Evolutionary conservation across 1,140 invertebrate species (phyloP).

Genomic region (Scaptomyza pallida): DNA sequence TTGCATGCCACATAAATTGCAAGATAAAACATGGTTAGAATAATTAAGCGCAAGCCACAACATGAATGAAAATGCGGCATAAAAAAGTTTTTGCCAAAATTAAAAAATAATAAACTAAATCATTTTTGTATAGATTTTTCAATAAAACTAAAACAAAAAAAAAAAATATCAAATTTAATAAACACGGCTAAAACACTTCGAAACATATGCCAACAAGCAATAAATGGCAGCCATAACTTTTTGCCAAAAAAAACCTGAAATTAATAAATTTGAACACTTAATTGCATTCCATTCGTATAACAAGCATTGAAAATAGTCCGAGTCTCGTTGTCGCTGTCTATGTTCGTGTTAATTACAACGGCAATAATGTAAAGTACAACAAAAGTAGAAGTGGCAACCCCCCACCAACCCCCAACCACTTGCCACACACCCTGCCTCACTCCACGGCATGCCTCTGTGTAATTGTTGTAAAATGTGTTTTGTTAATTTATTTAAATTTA

Average conservation of each 20-base stretch:
- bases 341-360: conserved; percentile 68
- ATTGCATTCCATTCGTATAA: conserved; percentile 52
- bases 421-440: background rate
- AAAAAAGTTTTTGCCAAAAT: no score
- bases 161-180: conserved; percentile 2
- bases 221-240: conserved; percentile 35
- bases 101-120: background rate
- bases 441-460: conserved; percentile 30
- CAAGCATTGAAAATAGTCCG: conserved; percentile 13
- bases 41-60: background rate
- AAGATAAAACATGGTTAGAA: background rate
- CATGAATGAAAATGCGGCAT: no score
- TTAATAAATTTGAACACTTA: conserved; percentile 70
- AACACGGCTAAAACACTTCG: conserved; percentile 8
- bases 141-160: background rate
- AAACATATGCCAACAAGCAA: conserved; percentile 21
- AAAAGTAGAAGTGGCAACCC: conserved; percentile 41
- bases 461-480: conserved; percentile 70
- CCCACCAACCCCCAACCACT: background rate
- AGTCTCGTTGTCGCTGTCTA: conserved; percentile 37
- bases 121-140: background rate
- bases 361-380: conserved; percentile 64
- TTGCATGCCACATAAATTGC: background rate
- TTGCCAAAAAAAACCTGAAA: conserved; percentile 34
- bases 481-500: conserved; percentile 79